Percentiles rank a stretch among this genome's conserved stretches.
phyloP scores from a whole-genome alignment of 1,140 invertebrate species.

The Aphaenogaster rudis region DNA sequence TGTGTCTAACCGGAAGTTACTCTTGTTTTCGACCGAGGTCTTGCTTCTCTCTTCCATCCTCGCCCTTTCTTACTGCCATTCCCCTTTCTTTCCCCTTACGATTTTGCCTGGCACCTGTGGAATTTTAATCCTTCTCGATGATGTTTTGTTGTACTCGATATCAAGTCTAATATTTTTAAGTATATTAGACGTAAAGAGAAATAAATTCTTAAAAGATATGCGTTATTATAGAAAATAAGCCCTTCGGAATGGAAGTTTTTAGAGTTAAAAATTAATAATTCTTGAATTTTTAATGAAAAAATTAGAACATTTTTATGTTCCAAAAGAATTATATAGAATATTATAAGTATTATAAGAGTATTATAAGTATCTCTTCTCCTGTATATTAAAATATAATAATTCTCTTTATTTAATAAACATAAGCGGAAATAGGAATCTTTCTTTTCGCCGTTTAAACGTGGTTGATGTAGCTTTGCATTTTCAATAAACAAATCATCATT shows the following conservation, averaged over 20 bases:
- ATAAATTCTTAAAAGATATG: neutral
- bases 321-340: neutral
- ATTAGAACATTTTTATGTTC: neutral
- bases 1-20: slow-evolving; percentile 73
- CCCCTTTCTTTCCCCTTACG: neutral
- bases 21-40: slow-evolving; percentile 56
- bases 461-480: neutral
- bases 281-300: neutral
- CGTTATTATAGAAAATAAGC: neutral
- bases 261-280: neutral
- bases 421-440: neutral
- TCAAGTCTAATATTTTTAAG: neutral
- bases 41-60: slow-evolving; percentile 7
- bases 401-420: neutral
- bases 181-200: neutral
- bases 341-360: neutral
- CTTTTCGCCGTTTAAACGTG: neutral
- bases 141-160: neutral
- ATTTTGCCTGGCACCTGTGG: slow-evolving; percentile 66
- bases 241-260: neutral
- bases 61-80: slow-evolving; percentile 21
- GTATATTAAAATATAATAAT: neutral
- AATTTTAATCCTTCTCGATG: neutral
- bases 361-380: no score
- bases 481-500: neutral